These are phyloP conservation scores for Staurois parvus DNA, from an alignment of 2,797 vertebrate species.

Conservation along the genomic window DNA sequence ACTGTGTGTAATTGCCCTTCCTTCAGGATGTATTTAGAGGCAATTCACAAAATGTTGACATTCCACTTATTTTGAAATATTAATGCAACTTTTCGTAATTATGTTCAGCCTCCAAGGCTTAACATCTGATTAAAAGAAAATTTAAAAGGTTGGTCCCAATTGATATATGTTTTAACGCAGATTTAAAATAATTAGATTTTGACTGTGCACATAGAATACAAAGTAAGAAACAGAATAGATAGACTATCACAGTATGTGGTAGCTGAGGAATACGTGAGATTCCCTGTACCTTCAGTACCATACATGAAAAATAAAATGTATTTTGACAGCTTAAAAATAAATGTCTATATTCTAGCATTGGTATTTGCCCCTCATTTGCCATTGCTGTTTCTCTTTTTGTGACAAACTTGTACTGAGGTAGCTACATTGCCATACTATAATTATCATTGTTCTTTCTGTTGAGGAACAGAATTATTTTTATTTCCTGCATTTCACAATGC, in stretches of 20 bases:
- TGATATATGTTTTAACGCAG: constrained; percentile 51
- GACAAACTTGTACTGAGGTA: constrained; percentile 4
- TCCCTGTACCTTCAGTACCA: not conserved
- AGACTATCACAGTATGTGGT: not conserved
- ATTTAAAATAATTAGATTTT: constrained; percentile 52
- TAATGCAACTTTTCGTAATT: constrained; percentile 56
- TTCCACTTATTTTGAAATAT: constrained; percentile 55
- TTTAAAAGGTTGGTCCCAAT: constrained; percentile 58
- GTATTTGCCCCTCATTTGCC: not conserved
- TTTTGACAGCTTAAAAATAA: constrained; percentile 46
- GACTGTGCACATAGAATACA: constrained; percentile 43
- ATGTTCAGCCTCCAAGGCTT: constrained; percentile 50
- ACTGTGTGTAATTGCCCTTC: constrained; percentile 54
- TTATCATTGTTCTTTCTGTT: constrained; percentile 32
- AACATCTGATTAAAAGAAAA: constrained; percentile 54
- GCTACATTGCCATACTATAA: constrained; percentile 28
- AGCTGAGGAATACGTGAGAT: not conserved
- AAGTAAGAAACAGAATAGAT: constrained; percentile 30
- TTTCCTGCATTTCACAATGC: constrained; percentile 7
- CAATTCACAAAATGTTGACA: constrained; percentile 50
- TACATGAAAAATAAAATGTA: constrained; percentile 14
- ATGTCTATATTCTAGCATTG: not conserved
- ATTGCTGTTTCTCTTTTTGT: constrained; percentile 12
- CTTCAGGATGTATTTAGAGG: constrained; percentile 54
- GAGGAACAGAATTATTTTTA: not conserved